Evolutionary conservation across 2,113 vertebrate species (phyloP), one percentile per base, ranked within the genome.

Genomic region (Apteryx mantelli): DNA sequence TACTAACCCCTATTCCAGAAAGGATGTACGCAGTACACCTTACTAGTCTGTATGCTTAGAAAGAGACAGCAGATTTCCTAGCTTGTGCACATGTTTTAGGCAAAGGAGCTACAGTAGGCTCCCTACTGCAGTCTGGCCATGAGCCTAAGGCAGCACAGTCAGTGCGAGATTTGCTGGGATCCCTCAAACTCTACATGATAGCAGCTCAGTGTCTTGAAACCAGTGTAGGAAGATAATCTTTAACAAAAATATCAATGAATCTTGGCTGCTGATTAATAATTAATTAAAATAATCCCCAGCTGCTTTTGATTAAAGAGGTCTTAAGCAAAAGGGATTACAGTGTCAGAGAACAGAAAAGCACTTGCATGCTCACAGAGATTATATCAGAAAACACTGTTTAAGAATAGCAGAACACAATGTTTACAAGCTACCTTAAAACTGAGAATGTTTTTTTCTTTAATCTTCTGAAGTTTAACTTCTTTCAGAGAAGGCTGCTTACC

Each of bases 271-370:
- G 64, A 95, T 75, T 88, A 84, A 76, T 65, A 88, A 78, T 91
- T 91, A 88, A 89, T 94, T 71, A 81, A 93, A 92, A 83, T 46
- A 80, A 92, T 81, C 28, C 64, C 14, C 48, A 40, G 64, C 38
- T 46, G 46, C 26, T 60, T 88, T 87, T 81, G 78, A 66, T 75
- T 71, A 38, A 74, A 88, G 93, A 91, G 30, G 69, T 48, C 69
- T 89, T 89, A 46, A 46, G 44, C 44, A 68, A 32, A n/a, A 56
- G 42, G 61, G 78, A 84, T 69, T 28, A 86, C 53, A 32, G 20
- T 7, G 19, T 52, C 65, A 89, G 63, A 88, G 32, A 38, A 90
- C 36, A 90, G 61, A 73, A 94, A 93, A 90, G 34, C 13, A 93
- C 32, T 66, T 60, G 30, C 15, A 66, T 14, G 30, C 28, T 86